Evolutionary conservation across 2,113 vertebrate species (phyloP).

Genomic region (Pseudonaja textilis): DNA sequence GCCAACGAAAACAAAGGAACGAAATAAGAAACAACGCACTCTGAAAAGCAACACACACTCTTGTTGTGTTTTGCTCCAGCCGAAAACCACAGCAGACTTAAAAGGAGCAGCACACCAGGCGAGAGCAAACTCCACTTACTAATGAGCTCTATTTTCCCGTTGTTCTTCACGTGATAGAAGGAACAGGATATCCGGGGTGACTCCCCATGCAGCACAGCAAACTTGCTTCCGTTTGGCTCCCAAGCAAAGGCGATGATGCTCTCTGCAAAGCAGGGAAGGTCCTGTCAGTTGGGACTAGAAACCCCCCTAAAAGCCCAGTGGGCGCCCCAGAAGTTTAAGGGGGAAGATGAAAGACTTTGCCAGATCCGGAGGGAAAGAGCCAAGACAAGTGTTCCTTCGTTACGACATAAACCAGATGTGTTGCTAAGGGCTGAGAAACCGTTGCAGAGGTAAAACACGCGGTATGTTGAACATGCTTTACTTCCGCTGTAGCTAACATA

Average conservation of each 20-base stretch:
- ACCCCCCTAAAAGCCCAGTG: no score
- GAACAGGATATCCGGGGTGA: conserved; percentile 89
- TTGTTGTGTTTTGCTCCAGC: not conserved
- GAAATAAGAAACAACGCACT: not conserved
- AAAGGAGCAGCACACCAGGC: not conserved
- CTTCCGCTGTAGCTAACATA: not conserved
- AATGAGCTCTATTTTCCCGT: conserved; percentile 95
- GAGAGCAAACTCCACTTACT: conserved; percentile 75
- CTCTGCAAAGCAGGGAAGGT: conserved; percentile 68
- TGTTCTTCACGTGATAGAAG: conserved; percentile 98
- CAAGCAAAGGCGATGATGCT: conserved; percentile 97
- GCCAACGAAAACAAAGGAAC: not conserved
- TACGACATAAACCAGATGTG: not conserved
- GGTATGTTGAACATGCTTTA: not conserved
- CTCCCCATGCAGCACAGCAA: conserved; percentile 95
- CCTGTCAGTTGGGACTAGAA: not conserved
- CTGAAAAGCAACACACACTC: not conserved
- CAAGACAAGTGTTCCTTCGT: not conserved
- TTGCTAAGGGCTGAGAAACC: not conserved
- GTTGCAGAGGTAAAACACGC: not conserved
- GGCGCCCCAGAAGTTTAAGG: no score
- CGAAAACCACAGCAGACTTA: no score
- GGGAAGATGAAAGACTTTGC: not conserved
- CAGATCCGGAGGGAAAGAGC: not conserved
- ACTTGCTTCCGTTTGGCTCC: conserved; percentile 98